phyloP scores from a whole-genome alignment of 2,888 invertebrate species.

The Corythucha ciliata region DNA sequence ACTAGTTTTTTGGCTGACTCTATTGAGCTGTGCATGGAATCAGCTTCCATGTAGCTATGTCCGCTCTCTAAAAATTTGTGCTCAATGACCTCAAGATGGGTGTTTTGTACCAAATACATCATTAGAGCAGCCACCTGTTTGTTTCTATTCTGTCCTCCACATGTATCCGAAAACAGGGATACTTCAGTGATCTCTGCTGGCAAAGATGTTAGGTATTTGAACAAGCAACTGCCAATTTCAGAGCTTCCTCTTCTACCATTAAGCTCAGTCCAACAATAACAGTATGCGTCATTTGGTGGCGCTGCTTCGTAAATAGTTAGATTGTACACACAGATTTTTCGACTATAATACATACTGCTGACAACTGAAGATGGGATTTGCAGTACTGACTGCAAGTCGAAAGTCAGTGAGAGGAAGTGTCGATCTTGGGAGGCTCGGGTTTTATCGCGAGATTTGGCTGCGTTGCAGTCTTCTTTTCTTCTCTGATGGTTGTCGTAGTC shows the following conservation, averaged over 20 bases:
- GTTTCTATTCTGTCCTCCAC: slow-evolving; percentile 16
- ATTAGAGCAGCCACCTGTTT: slow-evolving; percentile 3
- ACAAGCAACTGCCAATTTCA: slow-evolving; percentile 38
- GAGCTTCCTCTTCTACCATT: slow-evolving; percentile 35
- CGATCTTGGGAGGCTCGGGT: slow-evolving; percentile 30
- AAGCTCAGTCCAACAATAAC: slow-evolving; percentile 37
- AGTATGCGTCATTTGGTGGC: slow-evolving; percentile 35
- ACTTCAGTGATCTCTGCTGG: not conserved
- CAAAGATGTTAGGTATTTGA: too few species aligned
- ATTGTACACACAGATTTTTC: slow-evolving; percentile 37
- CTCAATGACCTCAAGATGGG: slow-evolving; percentile 4
- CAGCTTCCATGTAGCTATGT: slow-evolving; percentile 10
- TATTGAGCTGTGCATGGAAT: slow-evolving; percentile 9
- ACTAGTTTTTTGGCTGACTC: slow-evolving; percentile 3
- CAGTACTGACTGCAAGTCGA: slow-evolving; percentile 37
- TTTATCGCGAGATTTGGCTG: slow-evolving; percentile 29
- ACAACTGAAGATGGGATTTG: slow-evolving; percentile 38
- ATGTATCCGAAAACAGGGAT: slow-evolving; percentile 11
- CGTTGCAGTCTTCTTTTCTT: slow-evolving; percentile 30
- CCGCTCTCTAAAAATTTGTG: slow-evolving; percentile 13
- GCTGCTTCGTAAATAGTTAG: slow-evolving; percentile 38
- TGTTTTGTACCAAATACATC: slow-evolving; percentile 2
- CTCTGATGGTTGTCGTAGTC: not conserved
- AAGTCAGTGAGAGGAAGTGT: slow-evolving; percentile 35
- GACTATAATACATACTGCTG: slow-evolving; percentile 36